Percentiles rank a stretch among this genome's conserved stretches.
These are phyloP conservation scores for Ailuropoda melanoleuca DNA, from an alignment of 2,113 vertebrate genomes.

Conservation along the genomic window DNA sequence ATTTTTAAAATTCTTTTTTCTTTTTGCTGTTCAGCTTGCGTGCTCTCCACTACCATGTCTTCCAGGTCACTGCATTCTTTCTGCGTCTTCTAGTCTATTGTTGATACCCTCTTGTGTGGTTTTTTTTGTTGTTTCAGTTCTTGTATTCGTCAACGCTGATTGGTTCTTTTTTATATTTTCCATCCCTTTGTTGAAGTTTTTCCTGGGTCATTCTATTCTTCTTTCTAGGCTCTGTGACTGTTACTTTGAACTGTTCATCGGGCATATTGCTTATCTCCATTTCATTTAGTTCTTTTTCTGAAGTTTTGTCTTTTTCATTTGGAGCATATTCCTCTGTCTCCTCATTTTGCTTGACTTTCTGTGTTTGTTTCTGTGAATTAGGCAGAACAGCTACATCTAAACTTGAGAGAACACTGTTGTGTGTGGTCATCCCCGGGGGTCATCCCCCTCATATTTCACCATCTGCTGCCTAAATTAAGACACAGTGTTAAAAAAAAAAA, in stretches of 20 bases:
- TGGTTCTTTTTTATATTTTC: neutral
- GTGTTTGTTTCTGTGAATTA: neutral
- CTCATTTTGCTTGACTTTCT: neutral
- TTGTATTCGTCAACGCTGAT: neutral
- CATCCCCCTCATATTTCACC: neutral
- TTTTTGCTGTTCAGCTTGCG: neutral
- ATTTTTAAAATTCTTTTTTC: neutral
- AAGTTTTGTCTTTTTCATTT: neutral
- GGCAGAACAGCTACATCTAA: neutral
- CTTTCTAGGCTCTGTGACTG: neutral
- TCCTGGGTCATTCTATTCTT: neutral
- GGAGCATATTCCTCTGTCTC: neutral
- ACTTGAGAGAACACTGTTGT: neutral
- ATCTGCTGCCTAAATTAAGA: neutral
- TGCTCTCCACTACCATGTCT: neutral
- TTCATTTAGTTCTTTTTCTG: neutral
- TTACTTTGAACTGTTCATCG: neutral
- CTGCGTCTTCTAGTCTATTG: neutral
- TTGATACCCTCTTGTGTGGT: neutral
- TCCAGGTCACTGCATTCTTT: neutral
- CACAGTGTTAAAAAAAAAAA: neutral
- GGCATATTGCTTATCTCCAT: neutral
- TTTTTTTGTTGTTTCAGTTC: neutral
- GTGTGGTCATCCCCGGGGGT: neutral
- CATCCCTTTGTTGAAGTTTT: neutral